Evolutionary conservation across 2,113 vertebrate genomes (phyloP).

Genomic region (Talpa occidentalis): DNA sequence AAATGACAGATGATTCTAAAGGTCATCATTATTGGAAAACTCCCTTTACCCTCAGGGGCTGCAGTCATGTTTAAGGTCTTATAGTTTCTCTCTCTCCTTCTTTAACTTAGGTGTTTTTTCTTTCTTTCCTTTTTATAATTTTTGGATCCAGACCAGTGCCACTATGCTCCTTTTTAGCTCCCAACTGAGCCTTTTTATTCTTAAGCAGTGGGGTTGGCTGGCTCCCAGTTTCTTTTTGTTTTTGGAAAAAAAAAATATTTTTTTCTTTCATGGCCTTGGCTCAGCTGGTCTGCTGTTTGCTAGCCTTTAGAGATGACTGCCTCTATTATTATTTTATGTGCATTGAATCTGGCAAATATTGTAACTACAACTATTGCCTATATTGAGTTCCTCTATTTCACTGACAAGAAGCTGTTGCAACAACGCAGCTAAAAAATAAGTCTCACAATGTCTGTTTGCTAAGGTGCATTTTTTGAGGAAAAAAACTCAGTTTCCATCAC

Average conservation of each 20-base stretch:
- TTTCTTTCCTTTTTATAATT: neutral
- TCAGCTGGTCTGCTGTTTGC: slow-evolving; percentile 80
- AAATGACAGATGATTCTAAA: neutral
- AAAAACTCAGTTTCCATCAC: slow-evolving; percentile 63
- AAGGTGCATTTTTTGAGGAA: slow-evolving; percentile 64
- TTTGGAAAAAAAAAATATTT: neutral
- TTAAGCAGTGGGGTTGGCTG: slow-evolving; percentile 65
- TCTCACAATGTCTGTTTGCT: slow-evolving; percentile 53
- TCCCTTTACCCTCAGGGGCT: neutral
- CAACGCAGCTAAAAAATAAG: slow-evolving; percentile 66
- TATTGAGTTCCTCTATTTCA: slow-evolving; percentile 49
- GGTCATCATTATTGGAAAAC: neutral
- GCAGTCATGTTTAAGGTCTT: neutral
- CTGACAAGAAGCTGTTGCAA: slow-evolving; percentile 75
- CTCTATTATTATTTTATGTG: slow-evolving; percentile 82
- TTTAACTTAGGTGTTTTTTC: neutral
- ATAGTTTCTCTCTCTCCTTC: slow-evolving; percentile 22
- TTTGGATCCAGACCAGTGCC: slow-evolving; percentile 26
- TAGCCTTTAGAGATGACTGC: slow-evolving; percentile 73
- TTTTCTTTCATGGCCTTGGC: slow-evolving; percentile 71
- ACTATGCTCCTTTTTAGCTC: slow-evolving; percentile 59
- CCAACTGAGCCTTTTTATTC: slow-evolving; percentile 71
- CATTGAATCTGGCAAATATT: slow-evolving; percentile 80
- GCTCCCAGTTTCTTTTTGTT: slow-evolving; percentile 57
- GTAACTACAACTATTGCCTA: slow-evolving; percentile 79